A percentile compares a stretch with the other conserved stretches of the same genome.
Evolutionary conservation across 2,113 vertebrate species (phyloP).

Genomic region (Micronycteris hirsuta): DNA sequence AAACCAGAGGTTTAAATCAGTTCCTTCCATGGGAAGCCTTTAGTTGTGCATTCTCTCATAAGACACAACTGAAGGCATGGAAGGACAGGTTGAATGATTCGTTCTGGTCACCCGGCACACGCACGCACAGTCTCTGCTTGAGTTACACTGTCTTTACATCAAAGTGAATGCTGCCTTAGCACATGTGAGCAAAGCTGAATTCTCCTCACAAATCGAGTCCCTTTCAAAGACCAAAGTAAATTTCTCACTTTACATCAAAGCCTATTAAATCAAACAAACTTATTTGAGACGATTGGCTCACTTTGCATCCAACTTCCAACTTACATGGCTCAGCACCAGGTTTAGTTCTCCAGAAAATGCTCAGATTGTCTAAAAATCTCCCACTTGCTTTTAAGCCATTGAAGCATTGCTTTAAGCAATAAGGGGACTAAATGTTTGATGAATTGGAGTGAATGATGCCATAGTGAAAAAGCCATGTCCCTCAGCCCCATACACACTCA

Average conservation of each 20-base stretch:
- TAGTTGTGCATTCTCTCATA: background rate
- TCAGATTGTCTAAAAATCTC: background rate
- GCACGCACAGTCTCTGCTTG: background rate
- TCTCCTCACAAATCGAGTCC: background rate
- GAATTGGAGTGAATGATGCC: slow-evolving; percentile 44
- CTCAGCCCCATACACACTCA: background rate
- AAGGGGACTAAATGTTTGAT: slow-evolving; percentile 32
- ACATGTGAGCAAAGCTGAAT: background rate
- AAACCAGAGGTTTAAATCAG: background rate
- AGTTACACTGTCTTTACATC: background rate
- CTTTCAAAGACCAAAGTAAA: slow-evolving; percentile 28
- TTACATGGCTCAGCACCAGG: background rate
- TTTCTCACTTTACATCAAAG: slow-evolving; percentile 59
- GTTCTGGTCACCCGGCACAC: background rate
- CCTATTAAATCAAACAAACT: slow-evolving; percentile 5
- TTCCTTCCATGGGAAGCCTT: background rate
- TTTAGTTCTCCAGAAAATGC: slow-evolving; percentile 43
- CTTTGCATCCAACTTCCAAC: background rate
- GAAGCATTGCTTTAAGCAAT: slow-evolving; percentile 44
- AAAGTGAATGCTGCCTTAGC: background rate
- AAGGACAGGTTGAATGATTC: background rate
- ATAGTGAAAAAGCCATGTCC: slow-evolving; percentile 23
- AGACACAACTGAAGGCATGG: background rate
- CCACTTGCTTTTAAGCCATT: slow-evolving; percentile 36
- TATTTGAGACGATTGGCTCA: slow-evolving; percentile 14